Evolutionary conservation across 1,140 invertebrate species (phyloP).

Genomic region (Nasonia longicornis): DNA sequence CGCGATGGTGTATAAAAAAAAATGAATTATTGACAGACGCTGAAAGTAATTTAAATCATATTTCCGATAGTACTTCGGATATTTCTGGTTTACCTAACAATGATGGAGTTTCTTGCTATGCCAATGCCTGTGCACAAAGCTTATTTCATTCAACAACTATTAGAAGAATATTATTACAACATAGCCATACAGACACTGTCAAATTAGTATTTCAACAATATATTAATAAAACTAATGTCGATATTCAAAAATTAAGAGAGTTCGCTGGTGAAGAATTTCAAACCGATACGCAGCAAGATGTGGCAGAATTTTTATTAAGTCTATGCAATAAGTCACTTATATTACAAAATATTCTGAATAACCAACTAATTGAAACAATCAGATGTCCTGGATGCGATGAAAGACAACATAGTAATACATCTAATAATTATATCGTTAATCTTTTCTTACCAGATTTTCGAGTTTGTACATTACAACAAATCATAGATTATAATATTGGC

Average conservation of each 20-base stretch:
- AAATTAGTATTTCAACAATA: not conserved
- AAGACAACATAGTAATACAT: not conserved
- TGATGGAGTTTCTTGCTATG: constrained; percentile 11
- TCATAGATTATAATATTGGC: constrained; percentile 5
- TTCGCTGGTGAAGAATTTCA: not conserved
- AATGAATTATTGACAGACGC: not conserved
- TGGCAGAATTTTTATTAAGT: not conserved
- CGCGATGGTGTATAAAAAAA: constrained; percentile 2
- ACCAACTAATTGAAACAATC: not conserved
- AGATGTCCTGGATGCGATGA: not conserved
- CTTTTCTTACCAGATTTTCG: not conserved
- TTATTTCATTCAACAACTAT: constrained; percentile 34
- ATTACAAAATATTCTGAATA: not conserved
- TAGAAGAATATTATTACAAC: not conserved
- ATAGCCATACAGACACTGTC: not conserved
- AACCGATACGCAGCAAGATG: not conserved
- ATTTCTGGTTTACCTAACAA: constrained; percentile 38
- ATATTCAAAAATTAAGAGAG: not conserved
- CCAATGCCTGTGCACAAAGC: constrained; percentile 42
- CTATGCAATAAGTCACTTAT: not conserved
- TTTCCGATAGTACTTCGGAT: not conserved
- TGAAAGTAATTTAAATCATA: not conserved
- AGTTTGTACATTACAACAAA: not conserved
- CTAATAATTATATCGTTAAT: constrained; percentile 9
- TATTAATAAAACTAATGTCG: not conserved